Evolutionary conservation across 2,888 invertebrate species (phyloP).

Genomic region (Drosophila antonietae): DNA sequence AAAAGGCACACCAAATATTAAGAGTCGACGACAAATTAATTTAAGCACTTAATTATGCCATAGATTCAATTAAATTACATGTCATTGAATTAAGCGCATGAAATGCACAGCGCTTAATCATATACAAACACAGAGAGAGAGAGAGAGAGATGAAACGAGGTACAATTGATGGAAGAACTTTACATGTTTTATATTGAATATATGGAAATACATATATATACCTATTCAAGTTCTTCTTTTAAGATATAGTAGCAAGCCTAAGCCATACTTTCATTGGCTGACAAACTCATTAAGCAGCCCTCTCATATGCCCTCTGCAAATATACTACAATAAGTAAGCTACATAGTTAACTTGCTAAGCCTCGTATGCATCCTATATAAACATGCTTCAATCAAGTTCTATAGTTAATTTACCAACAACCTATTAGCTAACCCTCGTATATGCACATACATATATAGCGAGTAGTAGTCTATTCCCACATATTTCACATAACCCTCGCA

Average conservation of each 20-base stretch:
- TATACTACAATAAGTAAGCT: neutral
- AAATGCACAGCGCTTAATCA: conserved; percentile 39
- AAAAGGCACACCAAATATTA: conserved; percentile 29
- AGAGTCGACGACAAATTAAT: conserved; percentile 69
- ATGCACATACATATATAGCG: neutral
- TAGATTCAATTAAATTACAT: conserved; percentile 66
- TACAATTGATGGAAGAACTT: neutral
- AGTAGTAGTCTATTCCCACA: conserved; percentile 16
- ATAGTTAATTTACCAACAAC: neutral
- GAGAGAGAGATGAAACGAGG: neutral
- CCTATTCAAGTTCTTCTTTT: neutral
- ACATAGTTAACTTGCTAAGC: neutral
- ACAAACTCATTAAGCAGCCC: neutral
- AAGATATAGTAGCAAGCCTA: neutral
- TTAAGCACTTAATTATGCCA: conserved; percentile 68
- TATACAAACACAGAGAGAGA: neutral
- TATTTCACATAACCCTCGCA: conserved; percentile 38
- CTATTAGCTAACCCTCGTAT: conserved; percentile 1
- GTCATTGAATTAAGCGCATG: conserved; percentile 66
- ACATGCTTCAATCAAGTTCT: neutral
- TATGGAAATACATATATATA: neutral
- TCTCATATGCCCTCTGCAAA: neutral
- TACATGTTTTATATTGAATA: no score
- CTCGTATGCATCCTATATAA: neutral
- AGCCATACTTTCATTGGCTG: neutral